A percentile compares a stretch with the other conserved stretches of the same genome.
phyloP scores from a whole-genome alignment of 92 coral and sea anemone species.

The Epizoanthus rinbou region DNA sequence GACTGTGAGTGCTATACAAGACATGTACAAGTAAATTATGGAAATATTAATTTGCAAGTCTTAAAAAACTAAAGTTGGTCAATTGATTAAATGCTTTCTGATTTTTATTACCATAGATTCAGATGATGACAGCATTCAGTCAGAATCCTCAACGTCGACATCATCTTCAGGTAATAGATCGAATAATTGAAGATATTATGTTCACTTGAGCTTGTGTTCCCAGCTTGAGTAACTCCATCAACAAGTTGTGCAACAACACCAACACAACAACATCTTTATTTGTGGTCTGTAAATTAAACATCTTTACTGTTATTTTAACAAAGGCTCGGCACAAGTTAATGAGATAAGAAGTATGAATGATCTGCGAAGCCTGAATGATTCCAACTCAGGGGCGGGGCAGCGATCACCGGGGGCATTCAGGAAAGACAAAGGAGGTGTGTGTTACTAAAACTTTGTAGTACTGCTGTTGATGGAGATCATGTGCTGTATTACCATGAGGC shows the following conservation, averaged over 20 bases:
- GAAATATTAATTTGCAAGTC: too few relatives aligned
- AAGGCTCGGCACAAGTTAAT: slow-evolving; percentile 28
- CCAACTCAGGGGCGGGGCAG: background rate
- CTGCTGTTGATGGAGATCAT: too few relatives aligned
- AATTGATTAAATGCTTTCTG: background rate
- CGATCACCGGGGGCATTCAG: slow-evolving; percentile 30
- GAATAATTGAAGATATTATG: background rate
- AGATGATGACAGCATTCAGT: slow-evolving; percentile 73
- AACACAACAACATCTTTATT: too few relatives aligned
- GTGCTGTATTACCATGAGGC: too few relatives aligned
- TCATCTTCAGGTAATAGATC: slow-evolving; percentile 23
- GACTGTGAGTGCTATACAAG: too few relatives aligned
- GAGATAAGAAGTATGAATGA: slow-evolving; percentile 39
- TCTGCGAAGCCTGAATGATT: slow-evolving; percentile 26
- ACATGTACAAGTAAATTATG: too few relatives aligned
- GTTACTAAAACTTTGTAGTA: too few relatives aligned
- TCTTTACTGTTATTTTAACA: background rate
- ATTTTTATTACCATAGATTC: slow-evolving; percentile 49
- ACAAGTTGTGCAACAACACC: too few relatives aligned
- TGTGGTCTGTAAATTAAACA: too few relatives aligned
- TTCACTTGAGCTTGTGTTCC: background rate
- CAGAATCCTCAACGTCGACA: slow-evolving; percentile 61
- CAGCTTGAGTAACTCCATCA: too few relatives aligned
- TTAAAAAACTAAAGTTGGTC: too few relatives aligned
- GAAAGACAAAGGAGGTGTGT: slow-evolving; percentile 34